Evolutionary conservation across 2,113 vertebrate species (phyloP).

Genomic region (Leptobrachium leishanense): DNA sequence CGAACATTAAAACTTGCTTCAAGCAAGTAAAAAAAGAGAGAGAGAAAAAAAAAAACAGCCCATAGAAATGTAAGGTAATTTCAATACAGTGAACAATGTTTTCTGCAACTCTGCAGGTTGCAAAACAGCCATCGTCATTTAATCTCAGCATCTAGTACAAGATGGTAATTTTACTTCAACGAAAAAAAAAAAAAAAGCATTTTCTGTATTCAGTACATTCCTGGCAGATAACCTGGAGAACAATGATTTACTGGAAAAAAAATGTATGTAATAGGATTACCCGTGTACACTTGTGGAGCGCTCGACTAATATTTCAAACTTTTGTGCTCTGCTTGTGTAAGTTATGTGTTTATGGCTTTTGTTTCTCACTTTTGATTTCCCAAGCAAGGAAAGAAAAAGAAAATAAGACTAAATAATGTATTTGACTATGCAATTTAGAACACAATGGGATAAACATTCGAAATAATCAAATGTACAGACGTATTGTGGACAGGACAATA

Average conservation of each 20-base stretch:
- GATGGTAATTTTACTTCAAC: conserved; percentile 40
- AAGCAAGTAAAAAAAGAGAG: conserved; percentile 27
- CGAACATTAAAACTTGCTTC: conserved; percentile 42
- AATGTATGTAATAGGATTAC: conserved; percentile 30
- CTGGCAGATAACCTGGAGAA: conserved; percentile 11
- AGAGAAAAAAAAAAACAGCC: too few relatives aligned
- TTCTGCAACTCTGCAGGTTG: conserved; percentile 47
- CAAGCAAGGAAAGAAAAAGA: too few relatives aligned
- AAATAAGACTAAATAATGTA: too few relatives aligned
- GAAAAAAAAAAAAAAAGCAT: conserved; percentile 23
- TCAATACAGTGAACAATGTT: conserved; percentile 37
- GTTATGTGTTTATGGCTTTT: not conserved
- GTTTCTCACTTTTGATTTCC: not conserved
- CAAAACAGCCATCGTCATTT: conserved; percentile 46
- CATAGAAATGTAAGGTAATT: conserved; percentile 39
- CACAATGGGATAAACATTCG: not conserved
- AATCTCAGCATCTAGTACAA: conserved; percentile 43
- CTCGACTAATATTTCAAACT: conserved; percentile 6
- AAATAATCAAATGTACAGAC: not conserved
- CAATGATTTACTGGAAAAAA: conserved; percentile 25
- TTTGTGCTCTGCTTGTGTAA: conserved; percentile 18
- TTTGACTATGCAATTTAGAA: not conserved
- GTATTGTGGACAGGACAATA: too few relatives aligned
- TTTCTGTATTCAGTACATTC: conserved; percentile 7
- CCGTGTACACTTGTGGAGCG: conserved; percentile 14